phyloP scores from a whole-genome alignment of 2,797 vertebrate genomes.

The Eurystomus glaucurus region DNA sequence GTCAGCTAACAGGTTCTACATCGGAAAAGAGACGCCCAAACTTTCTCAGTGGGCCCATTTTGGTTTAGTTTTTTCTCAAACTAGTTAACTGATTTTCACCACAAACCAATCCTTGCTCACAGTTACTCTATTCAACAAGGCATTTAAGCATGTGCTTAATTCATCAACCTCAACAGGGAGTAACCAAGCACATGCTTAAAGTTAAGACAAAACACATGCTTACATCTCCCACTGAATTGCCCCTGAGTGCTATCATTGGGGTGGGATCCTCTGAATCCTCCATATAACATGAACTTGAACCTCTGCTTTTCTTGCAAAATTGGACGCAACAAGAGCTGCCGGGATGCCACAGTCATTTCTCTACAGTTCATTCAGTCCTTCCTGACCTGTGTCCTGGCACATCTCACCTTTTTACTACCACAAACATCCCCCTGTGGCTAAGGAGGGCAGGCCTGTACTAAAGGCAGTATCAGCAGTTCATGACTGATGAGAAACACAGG shows the following conservation, averaged over 20 bases:
- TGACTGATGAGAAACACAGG: slow-evolving; percentile 35
- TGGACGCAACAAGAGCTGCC: neutral
- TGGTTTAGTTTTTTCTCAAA: slow-evolving; percentile 13
- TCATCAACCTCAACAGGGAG: neutral
- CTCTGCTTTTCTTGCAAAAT: slow-evolving; percentile 27
- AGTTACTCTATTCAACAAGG: slow-evolving; percentile 17
- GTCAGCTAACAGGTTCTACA: neutral
- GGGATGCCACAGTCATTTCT: neutral
- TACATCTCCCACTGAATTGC: neutral
- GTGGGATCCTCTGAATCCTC: neutral
- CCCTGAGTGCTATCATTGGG: neutral
- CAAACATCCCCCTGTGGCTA: neutral
- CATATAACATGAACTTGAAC: neutral
- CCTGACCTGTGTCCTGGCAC: neutral
- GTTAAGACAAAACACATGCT: slow-evolving; percentile 12
- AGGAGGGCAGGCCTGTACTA: neutral
- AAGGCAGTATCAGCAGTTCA: neutral
- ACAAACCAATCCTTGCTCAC: slow-evolving; percentile 34
- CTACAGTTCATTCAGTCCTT: neutral
- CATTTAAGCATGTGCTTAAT: slow-evolving; percentile 41
- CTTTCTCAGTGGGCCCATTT: neutral
- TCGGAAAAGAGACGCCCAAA: neutral
- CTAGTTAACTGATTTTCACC: neutral
- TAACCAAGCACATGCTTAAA: slow-evolving; percentile 20
- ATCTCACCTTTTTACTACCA: slow-evolving; percentile 40